Percentiles rank a stretch among this genome's conserved stretches.
These are phyloP conservation scores for Tapera naevia DNA, from an alignment of 2,797 vertebrate genomes.

Conservation along the genomic window DNA sequence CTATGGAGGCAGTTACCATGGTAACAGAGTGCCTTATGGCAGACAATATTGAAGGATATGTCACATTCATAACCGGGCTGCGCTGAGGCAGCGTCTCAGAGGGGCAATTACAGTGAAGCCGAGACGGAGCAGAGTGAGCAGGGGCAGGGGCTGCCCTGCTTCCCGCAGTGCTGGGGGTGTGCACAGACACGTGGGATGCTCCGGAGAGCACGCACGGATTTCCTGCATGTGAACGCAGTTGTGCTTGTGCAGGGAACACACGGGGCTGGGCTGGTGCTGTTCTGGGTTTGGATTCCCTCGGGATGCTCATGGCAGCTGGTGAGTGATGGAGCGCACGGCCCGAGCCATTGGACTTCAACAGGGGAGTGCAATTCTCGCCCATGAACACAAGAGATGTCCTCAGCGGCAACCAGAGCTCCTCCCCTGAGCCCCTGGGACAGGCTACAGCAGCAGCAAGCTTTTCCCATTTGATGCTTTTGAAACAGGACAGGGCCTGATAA, in stretches of 20 bases:
- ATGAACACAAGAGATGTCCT: not conserved
- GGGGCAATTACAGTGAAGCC: not conserved
- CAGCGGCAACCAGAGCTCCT: not conserved
- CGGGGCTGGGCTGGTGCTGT: too few relatives aligned
- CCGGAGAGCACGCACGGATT: fast-evolving
- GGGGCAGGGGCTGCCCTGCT: not conserved
- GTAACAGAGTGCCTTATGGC: constrained; percentile 41
- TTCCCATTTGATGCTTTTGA: not conserved
- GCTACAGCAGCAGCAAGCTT: not conserved
- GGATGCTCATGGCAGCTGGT: not conserved
- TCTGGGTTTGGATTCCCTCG: not conserved
- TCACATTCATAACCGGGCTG: not conserved
- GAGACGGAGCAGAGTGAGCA: fast-evolving
- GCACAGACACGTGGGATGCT: fast-evolving
- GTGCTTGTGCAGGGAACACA: not conserved
- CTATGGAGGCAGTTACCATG: constrained; percentile 39
- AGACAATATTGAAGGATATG: not conserved
- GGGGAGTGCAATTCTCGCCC: not conserved
- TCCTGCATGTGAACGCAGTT: fast-evolving
- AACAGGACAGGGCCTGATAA: not conserved
- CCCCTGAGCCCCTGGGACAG: not conserved
- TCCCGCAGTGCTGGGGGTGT: too few relatives aligned
- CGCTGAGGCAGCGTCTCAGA: not conserved
- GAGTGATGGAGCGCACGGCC: fast-evolving
- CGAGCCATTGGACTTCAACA: not conserved